phyloP scores from a whole-genome alignment of 2,797 vertebrate species.

The Nyctalus aviator region DNA sequence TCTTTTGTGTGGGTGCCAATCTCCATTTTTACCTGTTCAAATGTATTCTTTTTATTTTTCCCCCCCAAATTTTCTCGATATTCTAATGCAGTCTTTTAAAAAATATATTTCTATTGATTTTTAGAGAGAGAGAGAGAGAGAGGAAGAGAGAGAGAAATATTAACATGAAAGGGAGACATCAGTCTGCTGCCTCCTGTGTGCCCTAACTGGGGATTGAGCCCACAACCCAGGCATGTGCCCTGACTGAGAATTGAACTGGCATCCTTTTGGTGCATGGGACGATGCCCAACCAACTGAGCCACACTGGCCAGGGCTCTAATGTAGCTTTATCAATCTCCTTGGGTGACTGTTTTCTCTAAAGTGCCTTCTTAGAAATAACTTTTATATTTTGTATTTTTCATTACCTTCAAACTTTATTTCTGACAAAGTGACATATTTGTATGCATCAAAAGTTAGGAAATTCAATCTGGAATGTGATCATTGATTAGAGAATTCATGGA shows the following conservation, averaged over 20 bases:
- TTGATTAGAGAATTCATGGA: conserved; percentile 13
- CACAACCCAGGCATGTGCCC: background rate
- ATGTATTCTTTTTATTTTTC: background rate
- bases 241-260: background rate
- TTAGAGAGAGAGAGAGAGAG: background rate
- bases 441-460: conserved; percentile 1
- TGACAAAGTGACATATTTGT: background rate
- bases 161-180: background rate
- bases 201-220: background rate
- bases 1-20: background rate
- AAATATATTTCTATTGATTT: background rate
- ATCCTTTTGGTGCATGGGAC: too few relatives aligned
- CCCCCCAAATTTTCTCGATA: too few relatives aligned
- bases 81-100: background rate
- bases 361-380: conserved; percentile 39
- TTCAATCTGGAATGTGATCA: background rate
- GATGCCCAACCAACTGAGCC: too few relatives aligned
- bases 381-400: conserved; percentile 29
- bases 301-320: background rate
- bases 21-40: background rate
- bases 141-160: background rate
- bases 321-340: background rate
- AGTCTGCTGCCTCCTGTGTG: background rate
- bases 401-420: conserved; percentile 45
- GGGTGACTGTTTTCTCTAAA: background rate